Percentiles rank a stretch among this genome's conserved stretches.
Evolutionary conservation across 2,113 vertebrate species (phyloP).

Genomic region (Callorhinus ursinus): DNA sequence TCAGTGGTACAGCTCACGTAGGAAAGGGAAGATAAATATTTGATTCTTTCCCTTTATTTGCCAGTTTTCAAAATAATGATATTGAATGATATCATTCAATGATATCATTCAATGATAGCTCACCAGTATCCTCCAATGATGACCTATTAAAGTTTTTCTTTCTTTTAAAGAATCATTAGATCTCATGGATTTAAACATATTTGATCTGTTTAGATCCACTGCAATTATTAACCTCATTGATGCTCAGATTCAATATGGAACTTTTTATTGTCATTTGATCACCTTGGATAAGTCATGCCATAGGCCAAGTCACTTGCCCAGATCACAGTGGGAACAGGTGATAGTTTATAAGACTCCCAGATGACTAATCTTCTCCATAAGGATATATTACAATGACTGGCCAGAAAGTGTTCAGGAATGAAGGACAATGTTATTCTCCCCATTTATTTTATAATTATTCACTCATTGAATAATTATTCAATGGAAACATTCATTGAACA

Average conservation of each 20-base stretch:
- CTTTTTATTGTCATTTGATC: neutral
- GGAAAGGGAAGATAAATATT: neutral
- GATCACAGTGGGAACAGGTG: neutral
- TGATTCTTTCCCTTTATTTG: neutral
- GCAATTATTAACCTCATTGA: neutral
- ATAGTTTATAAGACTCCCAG: neutral
- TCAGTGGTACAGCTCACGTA: neutral
- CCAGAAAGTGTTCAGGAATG: neutral
- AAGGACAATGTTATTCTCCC: neutral
- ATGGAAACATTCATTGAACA: neutral
- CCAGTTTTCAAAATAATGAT: slow-evolving; percentile 6
- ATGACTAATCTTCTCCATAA: neutral
- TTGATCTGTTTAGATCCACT: neutral
- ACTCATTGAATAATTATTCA: neutral
- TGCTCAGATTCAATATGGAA: neutral
- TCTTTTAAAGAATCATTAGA: neutral
- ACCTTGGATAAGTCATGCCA: neutral
- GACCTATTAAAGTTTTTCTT: neutral
- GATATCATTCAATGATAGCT: neutral
- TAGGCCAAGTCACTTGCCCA: neutral
- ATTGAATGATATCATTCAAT: too few species aligned
- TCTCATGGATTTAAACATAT: neutral
- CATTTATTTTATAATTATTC: neutral
- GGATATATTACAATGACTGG: neutral
- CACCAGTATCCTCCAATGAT: neutral